phyloP scores from a whole-genome alignment of 2,797 vertebrate genomes.

The Onychomys leucogaster region DNA sequence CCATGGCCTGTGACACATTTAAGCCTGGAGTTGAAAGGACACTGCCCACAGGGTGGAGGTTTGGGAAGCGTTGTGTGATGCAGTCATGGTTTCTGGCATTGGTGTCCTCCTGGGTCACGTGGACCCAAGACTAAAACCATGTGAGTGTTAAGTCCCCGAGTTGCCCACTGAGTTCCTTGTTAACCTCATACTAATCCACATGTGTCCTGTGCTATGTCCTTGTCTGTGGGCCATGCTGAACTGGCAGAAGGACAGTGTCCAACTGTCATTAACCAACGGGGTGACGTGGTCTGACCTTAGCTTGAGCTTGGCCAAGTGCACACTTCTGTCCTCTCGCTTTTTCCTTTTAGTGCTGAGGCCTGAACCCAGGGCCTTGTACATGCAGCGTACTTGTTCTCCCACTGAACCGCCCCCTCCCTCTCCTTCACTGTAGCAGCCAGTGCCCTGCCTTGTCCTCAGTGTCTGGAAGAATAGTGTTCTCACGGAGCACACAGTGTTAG shows the following conservation, averaged over 20 bases:
- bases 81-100: neutral
- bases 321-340: neutral
- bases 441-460: neutral
- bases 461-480: neutral
- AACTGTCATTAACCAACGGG: accelerated
- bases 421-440: neutral
- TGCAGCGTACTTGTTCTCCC: neutral
- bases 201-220: accelerated
- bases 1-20: neutral
- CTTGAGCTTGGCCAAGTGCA: neutral
- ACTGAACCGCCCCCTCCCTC: too few relatives aligned
- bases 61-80: neutral
- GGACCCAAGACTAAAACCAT: neutral
- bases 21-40: neutral
- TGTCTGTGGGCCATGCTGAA: neutral
- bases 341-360: neutral
- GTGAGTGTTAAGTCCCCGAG: neutral
- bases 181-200: neutral
- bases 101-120: neutral
- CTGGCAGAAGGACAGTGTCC: neutral
- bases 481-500: neutral
- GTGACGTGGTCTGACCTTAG: neutral
- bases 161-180: neutral
- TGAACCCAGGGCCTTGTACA: neutral
- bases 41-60: neutral